phyloP scores from a whole-genome alignment of 1,140 invertebrate species.

The Drosophila erecta region DNA sequence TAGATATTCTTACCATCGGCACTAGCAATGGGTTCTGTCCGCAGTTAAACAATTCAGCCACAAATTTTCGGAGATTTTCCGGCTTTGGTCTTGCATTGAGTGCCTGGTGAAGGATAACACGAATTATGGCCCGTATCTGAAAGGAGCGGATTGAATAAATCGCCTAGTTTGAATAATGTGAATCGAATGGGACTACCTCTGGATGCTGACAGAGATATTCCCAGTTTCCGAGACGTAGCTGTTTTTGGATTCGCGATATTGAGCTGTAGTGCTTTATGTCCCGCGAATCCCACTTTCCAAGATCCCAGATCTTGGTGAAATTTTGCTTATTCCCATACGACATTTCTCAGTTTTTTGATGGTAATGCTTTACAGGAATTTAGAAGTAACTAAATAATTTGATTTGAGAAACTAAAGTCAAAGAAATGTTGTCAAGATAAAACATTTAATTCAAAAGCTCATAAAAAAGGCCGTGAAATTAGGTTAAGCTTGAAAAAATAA shows the following conservation, averaged over 20 bases:
- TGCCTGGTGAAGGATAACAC: slow-evolving; percentile 59
- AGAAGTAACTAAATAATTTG: background rate
- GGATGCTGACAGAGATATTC: slow-evolving; percentile 58
- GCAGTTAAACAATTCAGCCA: slow-evolving; percentile 62
- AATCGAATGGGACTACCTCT: slow-evolving; percentile 27
- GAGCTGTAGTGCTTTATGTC: slow-evolving; percentile 48
- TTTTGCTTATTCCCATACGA: slow-evolving; percentile 2
- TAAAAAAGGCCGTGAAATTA: background rate
- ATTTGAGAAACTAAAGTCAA: slow-evolving; percentile 1
- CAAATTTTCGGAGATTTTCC: slow-evolving; percentile 36
- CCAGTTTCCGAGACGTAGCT: slow-evolving; percentile 59
- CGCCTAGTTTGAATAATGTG: background rate
- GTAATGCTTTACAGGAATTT: slow-evolving; percentile 12
- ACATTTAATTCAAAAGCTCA: background rate
- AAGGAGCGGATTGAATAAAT: too few species aligned
- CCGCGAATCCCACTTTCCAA: slow-evolving; percentile 57
- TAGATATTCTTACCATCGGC: slow-evolving; percentile 37
- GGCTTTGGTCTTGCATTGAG: slow-evolving; percentile 52
- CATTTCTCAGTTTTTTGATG: slow-evolving; percentile 2
- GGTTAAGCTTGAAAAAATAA: too few species aligned
- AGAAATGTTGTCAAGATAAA: slow-evolving; percentile 1
- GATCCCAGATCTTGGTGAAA: slow-evolving; percentile 51
- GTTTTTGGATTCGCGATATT: slow-evolving; percentile 54
- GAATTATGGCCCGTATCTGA: slow-evolving; percentile 66
- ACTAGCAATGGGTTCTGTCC: slow-evolving; percentile 46